Percentiles rank a stretch among this genome's conserved stretches.
Conservation (phyloP, 2,888 invertebrate species). For the Caenorhabditis drosophilae region DNA sequence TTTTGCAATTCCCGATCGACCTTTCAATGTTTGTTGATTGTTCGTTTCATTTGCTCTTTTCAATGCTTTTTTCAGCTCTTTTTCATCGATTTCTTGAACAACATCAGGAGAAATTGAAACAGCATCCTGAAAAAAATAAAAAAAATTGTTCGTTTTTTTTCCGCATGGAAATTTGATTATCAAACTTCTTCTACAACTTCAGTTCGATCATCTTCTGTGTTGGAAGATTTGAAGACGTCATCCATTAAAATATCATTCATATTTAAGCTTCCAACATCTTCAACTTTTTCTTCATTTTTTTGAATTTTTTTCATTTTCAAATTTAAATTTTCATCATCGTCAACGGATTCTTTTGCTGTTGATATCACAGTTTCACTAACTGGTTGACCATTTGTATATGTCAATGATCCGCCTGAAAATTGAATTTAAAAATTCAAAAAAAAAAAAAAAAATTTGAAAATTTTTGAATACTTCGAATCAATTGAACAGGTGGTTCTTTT, state of each 20-base stretch:
- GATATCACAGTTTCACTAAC: slow-evolving; percentile 18
- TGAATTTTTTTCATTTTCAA: slow-evolving; percentile 6
- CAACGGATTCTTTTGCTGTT: slow-evolving; percentile 21
- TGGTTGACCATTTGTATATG: slow-evolving; percentile 21
- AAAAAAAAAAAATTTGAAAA: too few relatives aligned
- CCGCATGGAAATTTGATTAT: too few relatives aligned
- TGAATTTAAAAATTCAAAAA: background rate
- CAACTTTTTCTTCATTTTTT: slow-evolving; percentile 9
- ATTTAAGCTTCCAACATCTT: slow-evolving; percentile 1
- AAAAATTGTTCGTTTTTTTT: too few relatives aligned
- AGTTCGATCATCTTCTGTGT: slow-evolving; percentile 5
- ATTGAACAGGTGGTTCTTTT: slow-evolving; percentile 35
- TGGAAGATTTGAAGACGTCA: background rate
- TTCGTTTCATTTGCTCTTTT: slow-evolving; percentile 16
- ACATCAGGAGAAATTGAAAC: slow-evolving; percentile 34
- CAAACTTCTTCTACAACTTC: slow-evolving; percentile 17
- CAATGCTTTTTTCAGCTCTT: slow-evolving; percentile 19
- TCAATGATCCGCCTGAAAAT: slow-evolving; percentile 33
- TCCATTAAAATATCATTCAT: slow-evolving; percentile 36
- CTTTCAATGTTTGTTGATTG: slow-evolving; percentile 12
- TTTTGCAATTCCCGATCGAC: slow-evolving; percentile 20
- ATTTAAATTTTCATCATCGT: slow-evolving; percentile 8
- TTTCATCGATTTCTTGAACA: slow-evolving; percentile 29
- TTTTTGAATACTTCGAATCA: slow-evolving; percentile 22
- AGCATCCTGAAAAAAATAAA: slow-evolving; percentile 11